Conservation (phyloP, 2,797 vertebrate species). For the Denticeps clupeoides region DNA sequence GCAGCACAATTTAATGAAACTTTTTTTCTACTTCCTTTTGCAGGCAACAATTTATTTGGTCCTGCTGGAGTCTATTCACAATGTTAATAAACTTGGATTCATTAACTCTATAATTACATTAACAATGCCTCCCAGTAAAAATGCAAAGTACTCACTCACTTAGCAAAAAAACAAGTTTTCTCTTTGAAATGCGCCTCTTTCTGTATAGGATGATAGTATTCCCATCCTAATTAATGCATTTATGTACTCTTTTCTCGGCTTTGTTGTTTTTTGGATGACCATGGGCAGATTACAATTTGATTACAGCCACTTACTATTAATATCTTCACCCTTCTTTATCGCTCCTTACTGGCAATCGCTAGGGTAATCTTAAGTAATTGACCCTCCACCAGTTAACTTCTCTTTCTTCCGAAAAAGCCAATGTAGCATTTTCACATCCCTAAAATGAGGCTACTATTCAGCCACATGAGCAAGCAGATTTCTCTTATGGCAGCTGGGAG, state of each 20-base stretch:
- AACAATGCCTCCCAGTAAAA: slow-evolving; percentile 20
- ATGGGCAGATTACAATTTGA: neutral
- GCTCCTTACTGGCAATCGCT: neutral
- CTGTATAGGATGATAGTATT: slow-evolving; percentile 5
- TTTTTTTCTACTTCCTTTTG: slow-evolving; percentile 8
- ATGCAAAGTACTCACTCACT: slow-evolving; percentile 11
- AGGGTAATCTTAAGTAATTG: slow-evolving; percentile 5
- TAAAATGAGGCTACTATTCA: slow-evolving; percentile 19
- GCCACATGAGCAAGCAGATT: slow-evolving; percentile 6
- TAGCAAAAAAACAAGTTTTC: slow-evolving; percentile 11
- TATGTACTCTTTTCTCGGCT: neutral
- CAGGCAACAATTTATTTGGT: slow-evolving; percentile 5
- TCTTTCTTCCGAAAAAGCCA: slow-evolving; percentile 17
- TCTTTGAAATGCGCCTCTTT: neutral
- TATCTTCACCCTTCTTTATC: neutral
- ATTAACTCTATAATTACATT: slow-evolving; percentile 53
- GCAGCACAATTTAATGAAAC: too few relatives aligned
- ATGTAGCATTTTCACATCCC: slow-evolving; percentile 15
- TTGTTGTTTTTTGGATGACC: neutral
- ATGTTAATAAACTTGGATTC: slow-evolving; percentile 52
- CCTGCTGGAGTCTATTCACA: slow-evolving; percentile 35
- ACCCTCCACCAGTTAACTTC: slow-evolving; percentile 22
- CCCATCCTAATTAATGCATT: neutral
- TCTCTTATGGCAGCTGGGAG: too few relatives aligned
- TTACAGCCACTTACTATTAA: neutral